A percentile compares a stretch with the other conserved stretches of the same genome.
phyloP scores from a whole-genome alignment of 2,113 vertebrate species.

The Podiceps cristatus region DNA sequence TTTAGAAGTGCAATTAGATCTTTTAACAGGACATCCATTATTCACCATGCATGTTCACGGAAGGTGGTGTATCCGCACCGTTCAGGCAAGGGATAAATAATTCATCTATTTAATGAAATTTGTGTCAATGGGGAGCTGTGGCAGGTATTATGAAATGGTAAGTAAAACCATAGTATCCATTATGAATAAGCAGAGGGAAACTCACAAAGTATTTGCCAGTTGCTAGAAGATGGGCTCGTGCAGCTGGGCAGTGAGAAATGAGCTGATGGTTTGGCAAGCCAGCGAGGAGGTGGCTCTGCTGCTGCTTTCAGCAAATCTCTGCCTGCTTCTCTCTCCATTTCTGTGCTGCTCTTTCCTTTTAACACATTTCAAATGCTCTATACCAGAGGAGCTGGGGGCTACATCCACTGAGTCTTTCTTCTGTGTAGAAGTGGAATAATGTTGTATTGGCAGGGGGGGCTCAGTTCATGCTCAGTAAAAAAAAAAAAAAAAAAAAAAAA shows the following conservation, averaged over 20 bases:
- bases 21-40: constrained; percentile 8
- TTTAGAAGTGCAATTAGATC: background rate
- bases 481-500: background rate
- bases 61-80: background rate
- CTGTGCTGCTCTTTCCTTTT: background rate
- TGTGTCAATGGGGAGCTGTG: background rate
- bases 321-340: background rate
- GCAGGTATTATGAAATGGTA: background rate
- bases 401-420: too few species aligned
- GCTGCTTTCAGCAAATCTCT: background rate
- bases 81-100: constrained; percentile 30
- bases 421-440: background rate
- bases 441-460: background rate
- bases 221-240: background rate
- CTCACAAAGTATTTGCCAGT: background rate
- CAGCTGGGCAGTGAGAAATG: background rate
- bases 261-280: background rate
- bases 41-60: background rate
- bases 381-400: background rate
- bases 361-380: background rate
- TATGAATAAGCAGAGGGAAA: background rate
- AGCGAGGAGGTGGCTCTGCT: background rate
- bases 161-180: background rate
- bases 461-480: background rate
- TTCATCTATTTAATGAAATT: background rate